Conservation (phyloP, 2,888 invertebrate species). For the Nymphalis urticae region DNA sequence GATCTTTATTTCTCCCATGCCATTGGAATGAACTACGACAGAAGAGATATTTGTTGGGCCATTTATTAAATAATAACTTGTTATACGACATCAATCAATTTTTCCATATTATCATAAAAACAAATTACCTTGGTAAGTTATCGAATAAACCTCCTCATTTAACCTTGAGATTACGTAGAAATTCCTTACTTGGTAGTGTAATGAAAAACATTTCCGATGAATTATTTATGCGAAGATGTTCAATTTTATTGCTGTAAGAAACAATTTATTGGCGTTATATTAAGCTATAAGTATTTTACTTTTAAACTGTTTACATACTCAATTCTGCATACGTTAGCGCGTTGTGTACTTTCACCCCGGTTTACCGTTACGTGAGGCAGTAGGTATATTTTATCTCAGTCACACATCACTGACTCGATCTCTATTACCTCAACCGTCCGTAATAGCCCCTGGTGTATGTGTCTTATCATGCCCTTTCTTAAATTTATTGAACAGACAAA, state of each 20-base stretch:
- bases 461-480: constrained; percentile 56
- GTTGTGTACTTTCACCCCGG: constrained; percentile 68
- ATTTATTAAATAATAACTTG: background rate
- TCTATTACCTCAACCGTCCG: constrained; percentile 56
- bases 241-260: too few relatives aligned
- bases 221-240: background rate
- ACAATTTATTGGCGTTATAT: background rate
- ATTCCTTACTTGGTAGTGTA: constrained; percentile 22
- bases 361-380: constrained; percentile 66
- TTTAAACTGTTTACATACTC: constrained; percentile 21
- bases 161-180: constrained; percentile 23
- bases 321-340: constrained; percentile 46
- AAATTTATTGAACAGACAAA: constrained; percentile 56
- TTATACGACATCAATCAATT: background rate
- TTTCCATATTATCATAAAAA: background rate
- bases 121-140: constrained; percentile 20
- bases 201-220: constrained; percentile 4
- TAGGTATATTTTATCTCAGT: constrained; percentile 51
- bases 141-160: constrained; percentile 11
- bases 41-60: too few relatives aligned
- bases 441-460: constrained; percentile 49
- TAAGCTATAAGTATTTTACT: background rate
- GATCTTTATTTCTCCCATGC: too few relatives aligned
- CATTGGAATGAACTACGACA: too few relatives aligned
- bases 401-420: constrained; percentile 51